These are phyloP conservation scores for Acromyrmex heyeri DNA, from an alignment of 1,140 invertebrate genomes.

Conservation along the genomic window DNA sequence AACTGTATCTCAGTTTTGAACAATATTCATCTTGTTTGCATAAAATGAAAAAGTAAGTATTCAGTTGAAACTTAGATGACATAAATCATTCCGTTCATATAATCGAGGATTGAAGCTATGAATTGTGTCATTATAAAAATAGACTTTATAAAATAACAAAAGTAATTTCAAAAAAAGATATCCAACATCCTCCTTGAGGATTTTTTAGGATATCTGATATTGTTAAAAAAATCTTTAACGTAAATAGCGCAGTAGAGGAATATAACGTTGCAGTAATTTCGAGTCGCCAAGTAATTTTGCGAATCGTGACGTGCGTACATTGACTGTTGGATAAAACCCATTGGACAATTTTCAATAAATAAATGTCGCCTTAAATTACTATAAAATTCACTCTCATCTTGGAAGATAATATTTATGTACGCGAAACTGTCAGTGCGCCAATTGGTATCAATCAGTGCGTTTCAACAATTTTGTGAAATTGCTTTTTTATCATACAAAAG, in stretches of 20 bases:
- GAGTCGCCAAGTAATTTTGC: not conserved
- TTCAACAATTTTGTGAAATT: constrained; percentile 12
- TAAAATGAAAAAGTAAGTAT: not conserved
- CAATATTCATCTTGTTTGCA: not conserved
- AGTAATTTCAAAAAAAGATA: constrained; percentile 5
- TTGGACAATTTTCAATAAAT: constrained; percentile 30
- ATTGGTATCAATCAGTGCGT: constrained; percentile 6
- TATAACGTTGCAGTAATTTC: not conserved
- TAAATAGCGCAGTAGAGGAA: not conserved
- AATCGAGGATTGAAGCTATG: not conserved
- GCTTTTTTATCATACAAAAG: not conserved
- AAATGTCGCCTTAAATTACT: not conserved
- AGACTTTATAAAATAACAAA: not conserved
- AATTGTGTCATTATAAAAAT: constrained; percentile 14
- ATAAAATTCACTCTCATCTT: constrained; percentile 25
- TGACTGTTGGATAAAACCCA: constrained; percentile 9
- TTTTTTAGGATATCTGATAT: not conserved
- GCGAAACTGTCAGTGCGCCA: not conserved
- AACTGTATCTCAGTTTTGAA: not conserved
- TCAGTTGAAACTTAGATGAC: not conserved
- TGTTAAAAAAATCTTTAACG: not conserved
- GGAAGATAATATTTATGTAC: constrained; percentile 36
- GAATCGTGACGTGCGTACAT: not conserved
- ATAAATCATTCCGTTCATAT: not conserved
- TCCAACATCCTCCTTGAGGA: not conserved